These are phyloP conservation scores for Pempheris klunzingeri DNA, from an alignment of 2,797 vertebrate species.

Conservation along the genomic window DNA sequence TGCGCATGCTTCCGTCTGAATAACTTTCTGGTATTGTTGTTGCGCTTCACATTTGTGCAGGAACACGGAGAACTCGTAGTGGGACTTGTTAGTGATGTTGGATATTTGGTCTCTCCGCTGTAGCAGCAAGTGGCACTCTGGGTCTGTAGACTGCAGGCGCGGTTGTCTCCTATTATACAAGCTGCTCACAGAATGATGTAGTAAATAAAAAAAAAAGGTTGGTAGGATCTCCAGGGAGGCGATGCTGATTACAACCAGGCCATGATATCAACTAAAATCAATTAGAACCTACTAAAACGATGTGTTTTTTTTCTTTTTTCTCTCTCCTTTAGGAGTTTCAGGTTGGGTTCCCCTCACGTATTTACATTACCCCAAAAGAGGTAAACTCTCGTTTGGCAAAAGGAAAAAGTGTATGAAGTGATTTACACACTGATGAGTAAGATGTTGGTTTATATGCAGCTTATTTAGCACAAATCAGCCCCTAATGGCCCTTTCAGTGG, in stretches of 20 bases:
- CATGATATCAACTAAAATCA: slow-evolving; percentile 30
- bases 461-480: slow-evolving; percentile 35
- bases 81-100: slow-evolving; percentile 40
- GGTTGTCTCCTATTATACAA: slow-evolving; percentile 20
- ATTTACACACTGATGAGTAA: too few species aligned
- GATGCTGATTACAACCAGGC: slow-evolving; percentile 36
- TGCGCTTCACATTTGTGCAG: slow-evolving; percentile 28
- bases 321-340: not conserved
- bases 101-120: slow-evolving; percentile 33
- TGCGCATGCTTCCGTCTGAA: slow-evolving; percentile 14
- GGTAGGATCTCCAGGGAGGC: slow-evolving; percentile 32
- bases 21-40: slow-evolving; percentile 9
- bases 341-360: not conserved
- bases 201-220: slow-evolving; percentile 44
- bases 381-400: not conserved
- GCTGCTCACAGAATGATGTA: slow-evolving; percentile 36
- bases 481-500: slow-evolving; percentile 40
- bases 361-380: not conserved
- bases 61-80: slow-evolving; percentile 1
- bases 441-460: slow-evolving; percentile 10
- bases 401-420: too few species aligned
- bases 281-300: slow-evolving; percentile 8
- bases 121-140: slow-evolving; percentile 57
- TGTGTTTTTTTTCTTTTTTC: not conserved
- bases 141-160: slow-evolving; percentile 40